Evolutionary conservation across 2,888 invertebrate genomes (phyloP), one percentile per base, ranked within the genome.

Genomic region (Empis livida): DNA sequence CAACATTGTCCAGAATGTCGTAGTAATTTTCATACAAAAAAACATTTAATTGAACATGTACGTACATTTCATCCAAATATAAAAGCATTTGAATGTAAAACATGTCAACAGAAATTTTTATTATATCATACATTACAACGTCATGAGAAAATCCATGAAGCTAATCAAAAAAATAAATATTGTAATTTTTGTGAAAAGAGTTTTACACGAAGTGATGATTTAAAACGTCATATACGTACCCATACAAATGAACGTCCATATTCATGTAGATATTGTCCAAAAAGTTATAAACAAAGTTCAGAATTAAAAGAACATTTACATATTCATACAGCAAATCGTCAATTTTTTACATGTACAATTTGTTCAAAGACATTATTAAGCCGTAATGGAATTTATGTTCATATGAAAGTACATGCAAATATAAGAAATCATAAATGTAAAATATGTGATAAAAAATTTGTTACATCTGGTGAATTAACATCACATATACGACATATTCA

Each of bases 191-290:
- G 60, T 39, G 54, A 54, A 2, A 54, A 56, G 44, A 27, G 54
- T 39, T 60, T 60, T 44, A 49, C 55, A 9, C 45, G 59, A 14
- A 44, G 56, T 0, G 59, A 60, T 16, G 59, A 59, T 48, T 42
- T 58, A n/a, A 55, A 53, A 35, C 52, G 60, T 3, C 62, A 62
- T 45, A 54, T 55, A 11, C 55, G 59, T 37, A 57, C 54, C 10
- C 62, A 62, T 48, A 59, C 59, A 1, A 56, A 57, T n/a, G 59
- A 59, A 42, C 50, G 57, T 14, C 58, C 58, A 2, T 61, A 58
- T 42, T 46, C 56, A 4, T 62, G 61, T 46, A 45, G 52, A 4
- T n/a, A 13, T n/a, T 62, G 62, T 37, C 49, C 53, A 2, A 60
- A 61, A 45, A 51, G 51, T 2, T 61, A 56, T 42, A 59, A 59